Conservation (phyloP, 2,888 invertebrate species). For the Leptarthrus brevirostris region DNA sequence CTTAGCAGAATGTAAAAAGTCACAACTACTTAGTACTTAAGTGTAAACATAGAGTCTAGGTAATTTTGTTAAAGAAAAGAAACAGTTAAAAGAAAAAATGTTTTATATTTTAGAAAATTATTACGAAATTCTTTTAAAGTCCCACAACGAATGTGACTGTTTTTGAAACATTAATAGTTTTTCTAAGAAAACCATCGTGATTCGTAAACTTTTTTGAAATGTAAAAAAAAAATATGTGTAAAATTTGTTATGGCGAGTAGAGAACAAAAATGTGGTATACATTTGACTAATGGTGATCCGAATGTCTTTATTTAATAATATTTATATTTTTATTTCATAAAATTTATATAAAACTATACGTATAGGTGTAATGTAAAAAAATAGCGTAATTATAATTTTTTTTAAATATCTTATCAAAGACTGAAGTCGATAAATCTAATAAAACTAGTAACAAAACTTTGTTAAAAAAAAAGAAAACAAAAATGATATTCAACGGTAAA, state of each 20-base stretch:
- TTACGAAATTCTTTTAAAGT: not conserved
- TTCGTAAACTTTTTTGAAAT: slow-evolving; percentile 10
- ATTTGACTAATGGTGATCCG: slow-evolving; percentile 13
- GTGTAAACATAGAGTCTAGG: slow-evolving; percentile 4
- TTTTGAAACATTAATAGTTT: slow-evolving; percentile 30
- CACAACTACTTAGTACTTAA: slow-evolving; percentile 44
- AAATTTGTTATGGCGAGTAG: slow-evolving; percentile 12
- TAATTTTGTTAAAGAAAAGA: not conserved
- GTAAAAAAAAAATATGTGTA: slow-evolving; percentile 10
- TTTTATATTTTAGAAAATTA: slow-evolving; percentile 9
- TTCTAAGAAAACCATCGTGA: slow-evolving; percentile 27
- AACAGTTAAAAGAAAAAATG: not conserved
- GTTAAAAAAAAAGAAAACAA: slow-evolving; percentile 20
- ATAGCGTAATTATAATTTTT: slow-evolving; percentile 5
- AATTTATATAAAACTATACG: not conserved
- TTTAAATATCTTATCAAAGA: slow-evolving; percentile 45
- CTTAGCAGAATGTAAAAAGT: slow-evolving; percentile 21
- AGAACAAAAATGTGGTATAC: not conserved
- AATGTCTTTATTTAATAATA: slow-evolving; percentile 37
- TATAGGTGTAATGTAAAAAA: slow-evolving; percentile 28
- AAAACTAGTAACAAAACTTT: not conserved
- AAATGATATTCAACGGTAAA: slow-evolving; percentile 1
- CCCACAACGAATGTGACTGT: slow-evolving; percentile 28
- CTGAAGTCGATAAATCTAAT: slow-evolving; percentile 45
- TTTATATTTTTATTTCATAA: slow-evolving; percentile 18